A percentile compares a stretch with the other conserved stretches of the same genome.
These are phyloP conservation scores for Narcine bancroftii DNA, from an alignment of 2,113 vertebrate species.

Conservation along the genomic window DNA sequence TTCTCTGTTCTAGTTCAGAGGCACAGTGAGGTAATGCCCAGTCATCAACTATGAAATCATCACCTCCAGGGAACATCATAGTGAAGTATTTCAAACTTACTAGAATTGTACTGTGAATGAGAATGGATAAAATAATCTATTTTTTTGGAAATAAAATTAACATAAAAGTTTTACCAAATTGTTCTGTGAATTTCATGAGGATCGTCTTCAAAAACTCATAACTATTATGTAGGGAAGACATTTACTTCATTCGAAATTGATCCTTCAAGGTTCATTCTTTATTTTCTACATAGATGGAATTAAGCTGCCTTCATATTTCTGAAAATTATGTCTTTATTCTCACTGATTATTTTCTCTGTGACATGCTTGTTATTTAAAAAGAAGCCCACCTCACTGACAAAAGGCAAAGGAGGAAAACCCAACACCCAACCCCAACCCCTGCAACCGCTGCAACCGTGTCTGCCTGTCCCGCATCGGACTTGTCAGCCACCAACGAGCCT, in stretches of 20 bases:
- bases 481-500: no score
- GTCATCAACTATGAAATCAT: slow-evolving; percentile 37
- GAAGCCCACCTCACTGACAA: no score
- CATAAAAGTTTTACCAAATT: background rate
- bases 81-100: slow-evolving; percentile 29
- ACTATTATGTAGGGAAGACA: background rate
- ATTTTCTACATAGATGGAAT: background rate
- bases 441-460: no score
- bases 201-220: background rate
- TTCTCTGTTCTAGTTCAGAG: slow-evolving; percentile 32
- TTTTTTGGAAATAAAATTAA: background rate
- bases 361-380: background rate
- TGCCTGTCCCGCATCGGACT: no score
- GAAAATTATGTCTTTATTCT: background rate
- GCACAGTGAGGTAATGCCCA: slow-evolving; percentile 24
- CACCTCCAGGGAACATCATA: slow-evolving; percentile 31
- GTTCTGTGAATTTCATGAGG: background rate
- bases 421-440: no score
- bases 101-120: background rate
- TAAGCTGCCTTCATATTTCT: background rate
- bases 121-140: background rate
- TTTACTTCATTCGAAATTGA: background rate
- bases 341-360: background rate
- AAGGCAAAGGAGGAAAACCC: no score
- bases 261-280: background rate